Percentiles rank a stretch among this genome's conserved stretches.
These are phyloP conservation scores for Aricia agestis DNA, from an alignment of 1,140 invertebrate species.

Conservation along the genomic window DNA sequence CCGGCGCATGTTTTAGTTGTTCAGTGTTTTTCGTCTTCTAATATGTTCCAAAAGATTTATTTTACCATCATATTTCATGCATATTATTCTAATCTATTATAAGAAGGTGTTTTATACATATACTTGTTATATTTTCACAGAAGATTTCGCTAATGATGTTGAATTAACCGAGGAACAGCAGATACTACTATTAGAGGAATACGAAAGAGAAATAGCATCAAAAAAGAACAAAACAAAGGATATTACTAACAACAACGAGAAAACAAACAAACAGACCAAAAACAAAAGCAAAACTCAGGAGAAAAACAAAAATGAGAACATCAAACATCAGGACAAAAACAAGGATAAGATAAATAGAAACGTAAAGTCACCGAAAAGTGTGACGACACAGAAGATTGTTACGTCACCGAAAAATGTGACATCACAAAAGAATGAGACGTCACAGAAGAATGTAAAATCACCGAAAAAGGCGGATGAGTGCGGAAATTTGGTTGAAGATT, in stretches of 20 bases:
- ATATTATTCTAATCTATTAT: background rate
- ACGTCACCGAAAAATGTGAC: conserved; percentile 48
- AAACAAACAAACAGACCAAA: conserved; percentile 40
- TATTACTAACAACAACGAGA: conserved; percentile 47
- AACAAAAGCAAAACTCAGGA: conserved; percentile 41
- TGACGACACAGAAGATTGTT: conserved; percentile 36
- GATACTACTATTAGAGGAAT: conserved; percentile 77
- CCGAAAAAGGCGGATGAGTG: conserved; percentile 57
- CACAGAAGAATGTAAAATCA: conserved; percentile 24
- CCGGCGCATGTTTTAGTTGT: no score
- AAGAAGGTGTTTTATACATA: background rate
- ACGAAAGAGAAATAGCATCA: conserved; percentile 69
- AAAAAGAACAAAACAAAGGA: conserved; percentile 50
- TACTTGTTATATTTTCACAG: conserved; percentile 49
- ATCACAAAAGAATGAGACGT: conserved; percentile 37
- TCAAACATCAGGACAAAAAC: conserved; percentile 1
- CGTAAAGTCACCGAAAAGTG: background rate
- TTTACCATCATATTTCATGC: no score
- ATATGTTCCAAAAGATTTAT: no score
- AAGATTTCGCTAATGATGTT: conserved; percentile 77
- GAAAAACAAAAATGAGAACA: background rate
- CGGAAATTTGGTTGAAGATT: conserved; percentile 70
- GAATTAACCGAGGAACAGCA: conserved; percentile 79
- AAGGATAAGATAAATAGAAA: conserved; percentile 37
- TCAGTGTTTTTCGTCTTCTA: no score